Percentiles rank a stretch among this genome's conserved stretches.
Conservation (phyloP, 2,797 vertebrate genomes). For the Mormyrus proboscirostris region DNA sequence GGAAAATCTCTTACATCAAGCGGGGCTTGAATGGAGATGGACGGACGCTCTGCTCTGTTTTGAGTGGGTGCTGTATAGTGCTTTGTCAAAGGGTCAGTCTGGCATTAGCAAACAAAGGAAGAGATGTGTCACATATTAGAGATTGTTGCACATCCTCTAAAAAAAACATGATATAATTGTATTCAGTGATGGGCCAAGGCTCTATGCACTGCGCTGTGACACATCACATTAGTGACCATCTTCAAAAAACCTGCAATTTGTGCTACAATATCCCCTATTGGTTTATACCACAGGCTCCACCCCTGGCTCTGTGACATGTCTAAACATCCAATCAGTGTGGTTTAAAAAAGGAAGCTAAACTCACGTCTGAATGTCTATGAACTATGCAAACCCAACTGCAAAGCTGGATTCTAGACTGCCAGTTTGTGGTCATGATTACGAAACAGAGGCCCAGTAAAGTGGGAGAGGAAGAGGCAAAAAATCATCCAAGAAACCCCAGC, state of each 20-base stretch:
- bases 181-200: neutral
- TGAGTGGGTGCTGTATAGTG: neutral
- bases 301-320: neutral
- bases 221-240: neutral
- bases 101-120: neutral
- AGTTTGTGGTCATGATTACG: neutral
- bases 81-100: neutral
- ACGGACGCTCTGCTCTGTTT: neutral
- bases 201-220: neutral
- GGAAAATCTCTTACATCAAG: neutral
- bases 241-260: neutral
- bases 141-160: neutral
- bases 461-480: neutral
- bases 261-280: neutral
- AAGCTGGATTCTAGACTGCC: neutral
- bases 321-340: neutral
- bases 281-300: neutral
- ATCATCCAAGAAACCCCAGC: neutral
- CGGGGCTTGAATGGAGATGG: neutral
- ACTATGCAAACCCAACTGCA: neutral
- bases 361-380: neutral
- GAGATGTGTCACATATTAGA: neutral
- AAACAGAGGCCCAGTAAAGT: neutral
- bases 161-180: neutral
- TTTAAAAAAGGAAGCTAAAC: neutral